Percentiles rank a stretch among this genome's conserved stretches.
These are phyloP conservation scores for Merodon equestris DNA, from an alignment of 2,888 invertebrate genomes.

Conservation along the genomic window DNA sequence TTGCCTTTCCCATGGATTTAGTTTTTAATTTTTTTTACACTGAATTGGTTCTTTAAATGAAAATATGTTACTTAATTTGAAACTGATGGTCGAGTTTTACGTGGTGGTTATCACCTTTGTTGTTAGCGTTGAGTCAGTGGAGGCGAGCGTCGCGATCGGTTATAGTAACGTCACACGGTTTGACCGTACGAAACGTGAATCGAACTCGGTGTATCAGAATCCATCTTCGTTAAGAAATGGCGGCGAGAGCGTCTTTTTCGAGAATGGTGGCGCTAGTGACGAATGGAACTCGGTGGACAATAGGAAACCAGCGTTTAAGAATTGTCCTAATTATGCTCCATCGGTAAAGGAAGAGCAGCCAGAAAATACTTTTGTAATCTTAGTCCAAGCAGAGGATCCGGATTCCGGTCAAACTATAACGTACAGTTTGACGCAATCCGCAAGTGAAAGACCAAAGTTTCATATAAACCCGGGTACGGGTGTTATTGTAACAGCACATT, in stretches of 20 bases:
- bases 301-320: constrained; percentile 92
- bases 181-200: constrained; percentile 66
- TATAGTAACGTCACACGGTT: constrained; percentile 68
- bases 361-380: constrained; percentile 86
- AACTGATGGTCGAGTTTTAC: constrained; percentile 29
- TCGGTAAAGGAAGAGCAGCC: constrained; percentile 89
- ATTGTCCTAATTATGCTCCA: constrained; percentile 90
- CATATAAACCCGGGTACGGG: constrained; percentile 88
- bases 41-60: constrained; percentile 28
- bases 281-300: constrained; percentile 81
- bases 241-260: constrained; percentile 54
- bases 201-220: constrained; percentile 71
- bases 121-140: constrained; percentile 5
- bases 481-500: constrained; percentile 86
- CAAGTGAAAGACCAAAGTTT: constrained; percentile 88
- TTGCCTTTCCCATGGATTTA: constrained; percentile 2
- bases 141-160: constrained; percentile 29
- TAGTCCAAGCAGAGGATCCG: constrained; percentile 78
- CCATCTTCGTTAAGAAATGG: constrained; percentile 68
- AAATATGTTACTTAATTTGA: constrained; percentile 35
- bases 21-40: constrained; percentile 1
- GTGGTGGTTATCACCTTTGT: constrained; percentile 18
- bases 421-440: constrained; percentile 89
- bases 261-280: constrained; percentile 67
- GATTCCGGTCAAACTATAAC: constrained; percentile 89